phyloP scores from a whole-genome alignment of 2,113 vertebrate genomes.

The Physeter macrocephalus region DNA sequence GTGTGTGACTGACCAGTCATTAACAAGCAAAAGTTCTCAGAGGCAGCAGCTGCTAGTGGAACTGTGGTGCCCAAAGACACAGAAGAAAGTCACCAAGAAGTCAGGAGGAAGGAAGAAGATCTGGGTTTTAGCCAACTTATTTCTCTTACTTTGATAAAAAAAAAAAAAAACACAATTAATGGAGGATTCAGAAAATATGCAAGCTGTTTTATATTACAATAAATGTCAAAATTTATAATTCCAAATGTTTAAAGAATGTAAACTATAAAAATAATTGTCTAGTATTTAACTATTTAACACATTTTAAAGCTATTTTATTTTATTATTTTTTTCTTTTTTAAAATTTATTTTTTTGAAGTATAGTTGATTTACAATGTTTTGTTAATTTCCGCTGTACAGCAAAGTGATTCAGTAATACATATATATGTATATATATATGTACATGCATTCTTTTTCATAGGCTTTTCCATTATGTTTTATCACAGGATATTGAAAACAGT shows the following conservation, averaged over 20 bases:
- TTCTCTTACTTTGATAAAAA: background rate
- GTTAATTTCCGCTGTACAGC: too few relatives aligned
- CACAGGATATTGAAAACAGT: too few relatives aligned
- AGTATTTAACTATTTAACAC: background rate
- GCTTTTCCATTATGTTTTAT: too few relatives aligned
- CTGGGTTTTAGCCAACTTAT: background rate
- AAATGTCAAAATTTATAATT: background rate
- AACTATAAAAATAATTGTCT: background rate
- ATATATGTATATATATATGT: too few relatives aligned
- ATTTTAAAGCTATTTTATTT: background rate
- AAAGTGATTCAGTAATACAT: too few relatives aligned
- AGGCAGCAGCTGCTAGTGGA: accelerated
- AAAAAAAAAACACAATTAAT: background rate
- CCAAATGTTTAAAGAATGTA: background rate
- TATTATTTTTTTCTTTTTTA: too few relatives aligned
- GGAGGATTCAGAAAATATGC: background rate
- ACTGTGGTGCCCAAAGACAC: accelerated
- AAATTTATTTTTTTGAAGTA: too few relatives aligned
- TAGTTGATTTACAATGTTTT: too few relatives aligned
- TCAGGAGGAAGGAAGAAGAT: background rate
- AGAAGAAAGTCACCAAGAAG: background rate
- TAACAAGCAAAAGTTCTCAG: background rate
- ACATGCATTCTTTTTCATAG: too few relatives aligned
- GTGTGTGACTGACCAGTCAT: accelerated
- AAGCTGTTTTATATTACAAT: background rate